Evolutionary conservation across 1,140 invertebrate species (phyloP).

Genomic region (Pantala flavescens): DNA sequence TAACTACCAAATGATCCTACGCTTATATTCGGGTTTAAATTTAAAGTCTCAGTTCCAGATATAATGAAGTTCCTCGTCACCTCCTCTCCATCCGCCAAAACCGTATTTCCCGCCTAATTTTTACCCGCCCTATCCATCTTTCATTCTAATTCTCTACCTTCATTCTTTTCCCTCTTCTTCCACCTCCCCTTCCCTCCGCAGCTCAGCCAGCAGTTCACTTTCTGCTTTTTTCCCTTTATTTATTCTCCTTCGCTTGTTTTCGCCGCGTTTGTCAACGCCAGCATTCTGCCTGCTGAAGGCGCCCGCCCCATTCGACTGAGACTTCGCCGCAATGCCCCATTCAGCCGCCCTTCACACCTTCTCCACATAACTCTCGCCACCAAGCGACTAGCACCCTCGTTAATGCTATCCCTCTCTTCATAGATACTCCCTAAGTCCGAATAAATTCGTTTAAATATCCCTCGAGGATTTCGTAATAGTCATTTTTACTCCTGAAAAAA

Average conservation of each 20-base stretch:
- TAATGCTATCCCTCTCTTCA: no score
- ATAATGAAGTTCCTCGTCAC: no score
- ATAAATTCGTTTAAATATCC: no score
- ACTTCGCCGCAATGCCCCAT: neutral
- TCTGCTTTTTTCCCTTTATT: constrained; percentile 10
- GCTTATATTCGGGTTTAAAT: no score
- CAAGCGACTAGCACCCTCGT: no score
- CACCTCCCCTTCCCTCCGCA: neutral
- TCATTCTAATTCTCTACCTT: neutral
- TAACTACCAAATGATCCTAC: no score
- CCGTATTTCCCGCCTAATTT: neutral
- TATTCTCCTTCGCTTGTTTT: constrained; percentile 9
- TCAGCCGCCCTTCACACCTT: neutral
- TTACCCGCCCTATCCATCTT: neutral
- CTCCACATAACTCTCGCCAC: neutral
- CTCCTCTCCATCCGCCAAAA: neutral
- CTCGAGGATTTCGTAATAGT: no score
- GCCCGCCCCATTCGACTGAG: neutral
- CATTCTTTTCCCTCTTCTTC: neutral
- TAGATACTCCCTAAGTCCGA: no score
- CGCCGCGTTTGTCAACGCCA: neutral
- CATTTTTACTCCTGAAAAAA: no score
- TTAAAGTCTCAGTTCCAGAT: no score
- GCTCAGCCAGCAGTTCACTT: neutral
- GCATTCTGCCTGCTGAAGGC: constrained; percentile 2